Evolutionary conservation across 2,797 vertebrate species (phyloP).

Genomic region (Phataginus tricuspis): DNA sequence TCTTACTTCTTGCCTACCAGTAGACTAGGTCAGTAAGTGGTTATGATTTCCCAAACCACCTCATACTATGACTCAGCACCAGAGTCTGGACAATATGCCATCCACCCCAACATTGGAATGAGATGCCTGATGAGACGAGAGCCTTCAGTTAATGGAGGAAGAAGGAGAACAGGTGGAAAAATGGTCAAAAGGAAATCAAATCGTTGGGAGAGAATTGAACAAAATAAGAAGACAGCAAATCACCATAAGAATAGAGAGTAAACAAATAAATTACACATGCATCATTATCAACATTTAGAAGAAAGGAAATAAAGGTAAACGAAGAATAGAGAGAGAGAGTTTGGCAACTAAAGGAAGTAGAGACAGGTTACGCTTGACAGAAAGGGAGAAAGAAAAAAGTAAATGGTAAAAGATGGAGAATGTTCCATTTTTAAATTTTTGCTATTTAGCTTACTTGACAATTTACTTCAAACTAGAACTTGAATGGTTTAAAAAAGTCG

Average conservation of each 20-base stretch:
- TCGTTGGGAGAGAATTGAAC: background rate
- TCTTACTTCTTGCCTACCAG: background rate
- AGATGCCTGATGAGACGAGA: background rate
- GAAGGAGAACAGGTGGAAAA: background rate
- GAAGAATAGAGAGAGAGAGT: background rate
- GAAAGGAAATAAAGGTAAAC: background rate
- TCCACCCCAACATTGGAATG: background rate
- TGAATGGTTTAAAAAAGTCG: slow-evolving; percentile 3
- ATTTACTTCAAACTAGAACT: slow-evolving; percentile 30
- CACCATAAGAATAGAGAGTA: background rate
- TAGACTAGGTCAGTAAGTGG: background rate
- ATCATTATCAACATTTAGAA: background rate
- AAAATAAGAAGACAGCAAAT: background rate
- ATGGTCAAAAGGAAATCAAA: background rate
- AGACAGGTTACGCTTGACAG: background rate
- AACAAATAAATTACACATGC: background rate
- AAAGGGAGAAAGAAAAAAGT: background rate
- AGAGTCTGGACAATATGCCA: background rate
- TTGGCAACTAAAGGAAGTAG: background rate
- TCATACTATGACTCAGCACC: background rate
- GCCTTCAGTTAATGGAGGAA: background rate
- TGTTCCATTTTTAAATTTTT: background rate
- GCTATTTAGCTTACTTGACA: background rate
- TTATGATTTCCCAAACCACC: background rate
- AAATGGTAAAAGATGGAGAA: background rate